Percentiles rank a stretch among this genome's conserved stretches.
phyloP scores from a whole-genome alignment of 2,888 invertebrate genomes.

The Amiota mariae region DNA sequence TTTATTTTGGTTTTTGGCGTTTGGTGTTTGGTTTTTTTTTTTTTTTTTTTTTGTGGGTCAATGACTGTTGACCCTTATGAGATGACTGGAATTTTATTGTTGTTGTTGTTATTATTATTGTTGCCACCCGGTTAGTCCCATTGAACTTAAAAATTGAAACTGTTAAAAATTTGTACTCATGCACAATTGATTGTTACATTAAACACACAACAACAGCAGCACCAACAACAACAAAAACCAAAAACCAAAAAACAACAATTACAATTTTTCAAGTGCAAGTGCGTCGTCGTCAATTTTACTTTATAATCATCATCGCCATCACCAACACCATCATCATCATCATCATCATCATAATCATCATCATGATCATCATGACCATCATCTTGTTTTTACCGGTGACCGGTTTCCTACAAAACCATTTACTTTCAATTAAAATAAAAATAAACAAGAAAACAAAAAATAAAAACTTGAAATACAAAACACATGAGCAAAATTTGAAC shows the following conservation, averaged over 20 bases:
- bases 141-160: neutral
- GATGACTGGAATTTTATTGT: neutral
- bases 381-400: neutral
- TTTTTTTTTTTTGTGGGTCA: neutral
- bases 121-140: neutral
- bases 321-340: too few relatives aligned
- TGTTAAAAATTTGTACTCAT: neutral
- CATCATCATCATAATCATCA: neutral
- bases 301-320: neutral
- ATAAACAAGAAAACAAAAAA: neutral
- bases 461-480: neutral
- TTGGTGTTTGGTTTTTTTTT: neutral
- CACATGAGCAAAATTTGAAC: slow-evolving; percentile 1
- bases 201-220: too few relatives aligned
- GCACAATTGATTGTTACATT: too few relatives aligned
- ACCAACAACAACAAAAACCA: neutral
- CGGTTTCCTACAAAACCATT: slow-evolving; percentile 16
- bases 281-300: neutral
- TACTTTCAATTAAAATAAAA: slow-evolving; percentile 26
- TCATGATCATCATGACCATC: neutral
- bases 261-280: slow-evolving; percentile 18
- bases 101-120: neutral
- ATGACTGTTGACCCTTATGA: slow-evolving; percentile 18
- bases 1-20: too few relatives aligned
- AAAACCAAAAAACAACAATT: neutral